phyloP scores from a whole-genome alignment of 2,888 invertebrate species.

The Pachymerium ferrugineum region DNA sequence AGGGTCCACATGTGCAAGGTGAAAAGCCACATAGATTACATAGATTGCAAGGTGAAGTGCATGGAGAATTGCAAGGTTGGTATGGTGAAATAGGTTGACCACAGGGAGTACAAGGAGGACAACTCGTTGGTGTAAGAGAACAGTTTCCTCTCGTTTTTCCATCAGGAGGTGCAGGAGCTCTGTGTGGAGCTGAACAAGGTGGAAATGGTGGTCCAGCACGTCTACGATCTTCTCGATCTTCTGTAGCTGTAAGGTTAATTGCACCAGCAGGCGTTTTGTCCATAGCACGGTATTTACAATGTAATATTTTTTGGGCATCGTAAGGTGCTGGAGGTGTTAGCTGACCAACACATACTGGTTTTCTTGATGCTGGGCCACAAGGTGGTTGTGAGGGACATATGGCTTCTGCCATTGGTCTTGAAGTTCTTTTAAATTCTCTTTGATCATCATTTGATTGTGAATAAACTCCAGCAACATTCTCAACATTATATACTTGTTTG shows the following conservation, averaged over 20 bases:
- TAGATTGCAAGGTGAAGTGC: background rate
- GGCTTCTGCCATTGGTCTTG: background rate
- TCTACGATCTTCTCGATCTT: background rate
- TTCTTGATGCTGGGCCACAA: background rate
- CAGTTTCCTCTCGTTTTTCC: too few species aligned
- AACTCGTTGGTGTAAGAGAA: too few species aligned
- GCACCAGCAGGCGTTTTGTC: background rate
- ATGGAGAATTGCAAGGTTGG: background rate
- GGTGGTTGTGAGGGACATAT: background rate
- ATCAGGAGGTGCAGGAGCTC: background rate
- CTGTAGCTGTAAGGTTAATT: background rate
- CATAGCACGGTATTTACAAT: background rate
- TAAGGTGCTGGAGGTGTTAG: background rate
- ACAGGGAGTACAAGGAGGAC: background rate
- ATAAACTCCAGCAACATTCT: background rate
- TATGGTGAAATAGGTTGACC: background rate
- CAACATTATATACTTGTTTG: slow-evolving; percentile 12
- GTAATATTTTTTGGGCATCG: background rate
- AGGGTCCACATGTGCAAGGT: background rate
- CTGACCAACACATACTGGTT: background rate
- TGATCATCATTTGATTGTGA: slow-evolving; percentile 1
- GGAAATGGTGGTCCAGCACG: background rate
- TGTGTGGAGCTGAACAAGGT: background rate
- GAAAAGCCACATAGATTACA: background rate
- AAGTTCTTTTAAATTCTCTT: background rate